A percentile compares a stretch with the other conserved stretches of the same genome.
Conservation (phyloP, 2,797 vertebrate species). For the Bucorvus abyssinicus region DNA sequence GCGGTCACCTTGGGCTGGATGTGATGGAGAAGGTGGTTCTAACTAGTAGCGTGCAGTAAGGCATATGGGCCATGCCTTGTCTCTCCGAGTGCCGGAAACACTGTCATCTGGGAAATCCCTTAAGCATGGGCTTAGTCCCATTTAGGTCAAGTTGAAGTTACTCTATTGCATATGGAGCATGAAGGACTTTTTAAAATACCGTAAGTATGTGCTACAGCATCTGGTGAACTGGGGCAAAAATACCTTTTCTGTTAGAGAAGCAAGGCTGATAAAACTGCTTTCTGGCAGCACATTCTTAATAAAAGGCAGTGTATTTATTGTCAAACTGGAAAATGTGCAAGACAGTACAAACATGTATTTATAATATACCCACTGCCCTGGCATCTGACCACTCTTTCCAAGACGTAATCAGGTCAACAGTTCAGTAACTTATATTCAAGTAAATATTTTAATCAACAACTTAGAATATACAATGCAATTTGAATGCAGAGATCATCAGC, state of each 20-base stretch:
- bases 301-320: background rate
- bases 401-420: background rate
- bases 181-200: background rate
- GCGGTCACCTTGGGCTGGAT: background rate
- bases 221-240: background rate
- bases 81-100: background rate
- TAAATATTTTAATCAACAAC: background rate
- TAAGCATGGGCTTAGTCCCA: background rate
- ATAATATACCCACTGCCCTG: background rate
- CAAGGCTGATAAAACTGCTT: background rate
- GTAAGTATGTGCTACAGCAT: background rate
- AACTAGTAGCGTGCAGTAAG: background rate
- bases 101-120: background rate
- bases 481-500: background rate
- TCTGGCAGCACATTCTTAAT: background rate
- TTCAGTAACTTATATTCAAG: background rate
- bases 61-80: fast-evolving
- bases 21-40: background rate
- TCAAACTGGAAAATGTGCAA: background rate
- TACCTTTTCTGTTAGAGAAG: background rate
- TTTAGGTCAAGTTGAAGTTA: background rate
- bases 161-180: background rate
- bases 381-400: background rate
- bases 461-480: background rate
- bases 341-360: background rate